Evolutionary conservation across 2,888 invertebrate genomes (phyloP).

Genomic region (Caenorhabditis doughertyi): DNA sequence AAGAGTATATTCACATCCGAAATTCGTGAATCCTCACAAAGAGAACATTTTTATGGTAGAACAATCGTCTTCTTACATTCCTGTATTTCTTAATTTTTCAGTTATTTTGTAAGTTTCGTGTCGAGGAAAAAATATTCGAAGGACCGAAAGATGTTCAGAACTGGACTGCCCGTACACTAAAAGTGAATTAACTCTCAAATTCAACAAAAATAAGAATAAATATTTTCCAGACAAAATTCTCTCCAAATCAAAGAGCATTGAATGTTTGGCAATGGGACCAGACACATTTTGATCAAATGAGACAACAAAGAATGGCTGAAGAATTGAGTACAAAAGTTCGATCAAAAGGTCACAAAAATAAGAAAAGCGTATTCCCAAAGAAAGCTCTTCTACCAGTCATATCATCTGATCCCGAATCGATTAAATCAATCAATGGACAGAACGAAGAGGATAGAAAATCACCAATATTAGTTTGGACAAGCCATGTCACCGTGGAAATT

Average conservation of each 20-base stretch:
- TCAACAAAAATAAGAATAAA: too few relatives aligned
- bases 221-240: slow-evolving; percentile 7
- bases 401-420: not conserved
- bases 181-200: not conserved
- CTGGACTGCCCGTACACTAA: slow-evolving; percentile 16
- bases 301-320: slow-evolving; percentile 8
- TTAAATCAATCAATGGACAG: not conserved
- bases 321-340: slow-evolving; percentile 16
- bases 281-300: slow-evolving; percentile 17
- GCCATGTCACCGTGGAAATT: slow-evolving; percentile 45
- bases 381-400: not conserved
- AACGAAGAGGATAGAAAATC: slow-evolving; percentile 35
- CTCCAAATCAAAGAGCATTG: not conserved
- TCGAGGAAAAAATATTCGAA: slow-evolving; percentile 58
- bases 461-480: slow-evolving; percentile 53
- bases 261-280: slow-evolving; percentile 13
- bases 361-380: slow-evolving; percentile 2
- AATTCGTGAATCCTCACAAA: slow-evolving; percentile 38
- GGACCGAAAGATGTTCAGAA: slow-evolving; percentile 21
- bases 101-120: slow-evolving; percentile 43
- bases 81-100: not conserved
- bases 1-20: slow-evolving; percentile 44
- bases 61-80: too few relatives aligned
- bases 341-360: not conserved
- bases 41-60: slow-evolving; percentile 30